These are phyloP conservation scores for Diprion similis DNA, from an alignment of 1,140 invertebrate species.

Conservation along the genomic window DNA sequence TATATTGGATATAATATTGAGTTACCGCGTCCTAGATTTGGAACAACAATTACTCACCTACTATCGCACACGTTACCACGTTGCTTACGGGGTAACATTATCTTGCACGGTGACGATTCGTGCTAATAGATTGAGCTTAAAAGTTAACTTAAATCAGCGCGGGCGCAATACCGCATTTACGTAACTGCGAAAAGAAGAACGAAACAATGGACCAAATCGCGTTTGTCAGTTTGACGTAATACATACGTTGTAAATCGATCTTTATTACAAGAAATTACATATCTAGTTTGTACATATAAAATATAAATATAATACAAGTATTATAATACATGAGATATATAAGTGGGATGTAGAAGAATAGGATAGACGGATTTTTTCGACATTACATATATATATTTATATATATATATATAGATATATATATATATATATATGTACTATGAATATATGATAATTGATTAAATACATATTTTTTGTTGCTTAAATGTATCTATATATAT, in stretches of 20 bases:
- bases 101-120: too few species aligned
- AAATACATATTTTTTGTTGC: background rate
- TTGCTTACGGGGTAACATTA: too few species aligned
- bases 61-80: too few species aligned
- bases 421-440: too few species aligned
- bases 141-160: too few species aligned
- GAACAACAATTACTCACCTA: background rate
- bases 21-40: background rate
- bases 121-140: too few species aligned
- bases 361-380: slow-evolving; percentile 7
- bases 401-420: too few species aligned
- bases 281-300: slow-evolving; percentile 63
- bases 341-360: slow-evolving; percentile 36
- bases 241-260: slow-evolving; percentile 56
- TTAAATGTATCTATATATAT: background rate
- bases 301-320: slow-evolving; percentile 62
- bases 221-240: too few species aligned
- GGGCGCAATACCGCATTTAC: too few species aligned
- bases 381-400: background rate
- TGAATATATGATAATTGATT: too few species aligned
- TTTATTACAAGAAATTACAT: slow-evolving; percentile 63
- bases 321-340: slow-evolving; percentile 56
- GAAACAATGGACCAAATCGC: background rate
- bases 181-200: background rate
- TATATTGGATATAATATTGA: slow-evolving; percentile 29